phyloP scores from a whole-genome alignment of 1,140 invertebrate species.

The Drosophila malerkotliana region DNA sequence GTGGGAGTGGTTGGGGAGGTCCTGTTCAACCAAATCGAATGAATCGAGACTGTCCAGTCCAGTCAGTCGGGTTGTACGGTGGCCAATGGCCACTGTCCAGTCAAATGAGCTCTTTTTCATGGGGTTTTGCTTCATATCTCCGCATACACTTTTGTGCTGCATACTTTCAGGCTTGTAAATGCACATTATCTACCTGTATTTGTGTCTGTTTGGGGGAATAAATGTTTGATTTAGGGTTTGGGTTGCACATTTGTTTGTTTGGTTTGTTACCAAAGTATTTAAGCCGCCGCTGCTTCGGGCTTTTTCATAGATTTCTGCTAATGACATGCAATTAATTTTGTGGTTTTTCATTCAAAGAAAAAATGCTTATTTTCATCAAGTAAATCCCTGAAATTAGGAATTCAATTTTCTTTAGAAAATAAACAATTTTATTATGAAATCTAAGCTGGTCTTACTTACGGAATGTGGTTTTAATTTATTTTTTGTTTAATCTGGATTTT shows the following conservation, averaged over 20 bases:
- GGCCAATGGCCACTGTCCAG: too few relatives aligned
- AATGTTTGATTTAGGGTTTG: constrained; percentile 65
- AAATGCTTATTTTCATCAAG: neutral
- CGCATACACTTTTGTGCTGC: constrained; percentile 26
- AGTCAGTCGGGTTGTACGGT: constrained; percentile 1
- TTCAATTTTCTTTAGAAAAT: neutral
- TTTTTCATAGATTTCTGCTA: constrained; percentile 67
- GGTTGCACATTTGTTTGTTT: constrained; percentile 25
- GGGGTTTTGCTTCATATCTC: constrained; percentile 17
- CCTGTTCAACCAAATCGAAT: constrained; percentile 9
- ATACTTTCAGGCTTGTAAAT: constrained; percentile 57
- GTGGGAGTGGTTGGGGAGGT: neutral
- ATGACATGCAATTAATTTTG: constrained; percentile 74
- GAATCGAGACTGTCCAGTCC: constrained; percentile 3
- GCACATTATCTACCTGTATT: constrained; percentile 14
- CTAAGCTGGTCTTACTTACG: too few relatives aligned
- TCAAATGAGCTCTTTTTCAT: constrained; percentile 29
- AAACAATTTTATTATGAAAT: neutral
- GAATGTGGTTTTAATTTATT: too few relatives aligned
- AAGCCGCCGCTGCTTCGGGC: constrained; percentile 36
- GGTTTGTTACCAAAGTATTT: constrained; percentile 52
- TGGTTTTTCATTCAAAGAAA: constrained; percentile 42
- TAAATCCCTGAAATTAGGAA: too few relatives aligned
- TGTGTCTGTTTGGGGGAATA: constrained; percentile 36
- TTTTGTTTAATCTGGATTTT: too few relatives aligned